Conservation (phyloP, 1,140 invertebrate genomes). For the Oncopodura yosiiana region DNA sequence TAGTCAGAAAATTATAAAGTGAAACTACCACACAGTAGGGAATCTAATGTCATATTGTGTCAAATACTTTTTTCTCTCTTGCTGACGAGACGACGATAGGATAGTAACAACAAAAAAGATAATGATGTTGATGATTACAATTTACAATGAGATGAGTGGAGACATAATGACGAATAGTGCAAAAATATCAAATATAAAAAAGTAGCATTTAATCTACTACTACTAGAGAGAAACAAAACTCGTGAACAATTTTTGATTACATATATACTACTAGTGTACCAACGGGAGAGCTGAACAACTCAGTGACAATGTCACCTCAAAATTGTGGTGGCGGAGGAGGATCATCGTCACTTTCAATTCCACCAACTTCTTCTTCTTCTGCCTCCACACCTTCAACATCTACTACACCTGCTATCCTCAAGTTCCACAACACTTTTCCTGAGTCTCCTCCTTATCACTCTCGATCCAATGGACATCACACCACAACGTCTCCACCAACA, state of each 20-base stretch:
- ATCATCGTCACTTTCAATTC: constrained; percentile 11
- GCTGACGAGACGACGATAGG: too few relatives aligned
- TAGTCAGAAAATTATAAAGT: too few relatives aligned
- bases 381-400: constrained; percentile 12
- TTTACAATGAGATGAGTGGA: not conserved
- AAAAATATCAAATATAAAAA: not conserved
- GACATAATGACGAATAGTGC: not conserved
- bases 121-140: not conserved
- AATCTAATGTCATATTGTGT: too few relatives aligned
- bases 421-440: constrained; percentile 84
- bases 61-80: too few relatives aligned
- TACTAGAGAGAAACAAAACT: not conserved
- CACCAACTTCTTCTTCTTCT: constrained; percentile 18
- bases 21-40: too few relatives aligned
- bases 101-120: too few relatives aligned
- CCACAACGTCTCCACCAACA: constrained; percentile 28
- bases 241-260: constrained; percentile 6
- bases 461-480: constrained; percentile 14
- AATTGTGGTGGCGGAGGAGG: constrained; percentile 18
- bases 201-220: too few relatives aligned
- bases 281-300: constrained; percentile 17
- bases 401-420: constrained; percentile 43
- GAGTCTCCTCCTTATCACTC: constrained; percentile 43
- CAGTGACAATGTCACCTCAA: constrained; percentile 16
- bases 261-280: constrained; percentile 20